These are phyloP conservation scores for Xestia sexstrigata DNA, from an alignment of 2,888 invertebrate genomes.

Conservation along the genomic window DNA sequence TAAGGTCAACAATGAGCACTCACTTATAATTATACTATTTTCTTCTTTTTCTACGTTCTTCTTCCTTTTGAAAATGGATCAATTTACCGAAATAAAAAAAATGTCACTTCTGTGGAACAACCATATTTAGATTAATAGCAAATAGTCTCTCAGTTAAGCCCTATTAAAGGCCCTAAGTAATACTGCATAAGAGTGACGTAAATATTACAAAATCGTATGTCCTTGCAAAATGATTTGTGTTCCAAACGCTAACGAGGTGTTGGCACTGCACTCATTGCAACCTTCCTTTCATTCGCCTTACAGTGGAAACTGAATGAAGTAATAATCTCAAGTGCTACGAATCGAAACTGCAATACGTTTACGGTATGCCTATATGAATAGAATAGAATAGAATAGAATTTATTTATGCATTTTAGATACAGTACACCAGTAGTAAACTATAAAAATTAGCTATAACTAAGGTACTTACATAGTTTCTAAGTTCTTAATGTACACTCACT, in stretches of 20 bases:
- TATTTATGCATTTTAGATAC: too few relatives aligned
- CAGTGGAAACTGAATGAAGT: conserved; percentile 28
- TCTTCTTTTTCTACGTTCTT: too few relatives aligned
- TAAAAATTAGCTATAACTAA: too few relatives aligned
- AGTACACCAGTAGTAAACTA: too few relatives aligned
- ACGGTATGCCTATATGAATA: not conserved
- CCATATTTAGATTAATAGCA: not conserved
- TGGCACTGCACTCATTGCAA: conserved; percentile 32
- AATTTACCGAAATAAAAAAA: not conserved
- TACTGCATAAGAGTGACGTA: conserved; percentile 11
- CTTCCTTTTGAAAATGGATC: too few relatives aligned
- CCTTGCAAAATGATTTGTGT: conserved; percentile 31
- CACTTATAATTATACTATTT: too few relatives aligned
- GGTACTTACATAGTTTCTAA: too few relatives aligned
- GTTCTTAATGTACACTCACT: too few relatives aligned
- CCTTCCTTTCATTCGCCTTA: conserved; percentile 53
- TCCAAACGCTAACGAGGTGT: conserved; percentile 6
- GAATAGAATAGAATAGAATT: too few relatives aligned
- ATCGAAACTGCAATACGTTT: conserved; percentile 19
- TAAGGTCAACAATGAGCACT: too few relatives aligned
- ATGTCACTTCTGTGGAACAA: not conserved
- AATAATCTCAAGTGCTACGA: conserved; percentile 24
- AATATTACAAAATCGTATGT: conserved; percentile 37
- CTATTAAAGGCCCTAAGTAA: not conserved
- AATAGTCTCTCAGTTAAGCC: not conserved